A percentile compares a stretch with the other conserved stretches of the same genome.
phyloP scores from a whole-genome alignment of 1,140 invertebrate genomes.

The Samia ricini region DNA sequence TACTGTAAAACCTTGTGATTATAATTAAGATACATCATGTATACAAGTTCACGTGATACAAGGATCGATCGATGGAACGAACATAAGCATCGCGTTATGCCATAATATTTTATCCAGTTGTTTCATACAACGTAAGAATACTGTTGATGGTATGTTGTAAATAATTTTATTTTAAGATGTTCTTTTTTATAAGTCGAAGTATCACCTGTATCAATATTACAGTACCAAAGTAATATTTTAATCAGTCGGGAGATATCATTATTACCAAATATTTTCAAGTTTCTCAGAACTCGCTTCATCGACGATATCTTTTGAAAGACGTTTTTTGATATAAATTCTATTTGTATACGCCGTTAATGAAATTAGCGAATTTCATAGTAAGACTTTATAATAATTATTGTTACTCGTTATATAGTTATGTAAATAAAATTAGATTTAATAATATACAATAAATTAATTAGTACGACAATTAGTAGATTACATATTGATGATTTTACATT shows the following conservation, averaged over 20 bases:
- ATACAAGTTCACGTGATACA: too few relatives aligned
- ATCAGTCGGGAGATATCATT: too few relatives aligned
- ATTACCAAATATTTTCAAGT: background rate
- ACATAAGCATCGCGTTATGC: constrained; percentile 45
- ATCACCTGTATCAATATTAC: constrained; percentile 9
- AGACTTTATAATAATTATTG: constrained; percentile 29
- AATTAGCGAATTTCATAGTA: background rate
- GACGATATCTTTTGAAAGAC: too few relatives aligned
- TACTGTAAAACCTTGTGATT: background rate
- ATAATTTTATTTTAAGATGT: constrained; percentile 36
- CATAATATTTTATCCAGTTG: constrained; percentile 59
- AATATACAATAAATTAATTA: background rate
- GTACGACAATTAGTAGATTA: background rate
- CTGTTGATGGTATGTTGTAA: constrained; percentile 26
- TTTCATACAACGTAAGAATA: constrained; percentile 51
- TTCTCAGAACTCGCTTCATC: too few relatives aligned
- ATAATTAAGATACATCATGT: constrained; percentile 8
- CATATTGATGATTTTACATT: background rate
- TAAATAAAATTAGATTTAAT: constrained; percentile 46
- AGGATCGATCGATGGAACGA: constrained; percentile 15
- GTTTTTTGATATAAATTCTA: background rate
- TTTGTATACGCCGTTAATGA: background rate
- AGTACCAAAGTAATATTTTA: constrained; percentile 50
- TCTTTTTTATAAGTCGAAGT: constrained; percentile 25
- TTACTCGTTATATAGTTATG: constrained; percentile 55